Evolutionary conservation across 2,113 vertebrate species (phyloP), one percentile per base, ranked within the genome.

Genomic region (Spea bombifrons): DNA sequence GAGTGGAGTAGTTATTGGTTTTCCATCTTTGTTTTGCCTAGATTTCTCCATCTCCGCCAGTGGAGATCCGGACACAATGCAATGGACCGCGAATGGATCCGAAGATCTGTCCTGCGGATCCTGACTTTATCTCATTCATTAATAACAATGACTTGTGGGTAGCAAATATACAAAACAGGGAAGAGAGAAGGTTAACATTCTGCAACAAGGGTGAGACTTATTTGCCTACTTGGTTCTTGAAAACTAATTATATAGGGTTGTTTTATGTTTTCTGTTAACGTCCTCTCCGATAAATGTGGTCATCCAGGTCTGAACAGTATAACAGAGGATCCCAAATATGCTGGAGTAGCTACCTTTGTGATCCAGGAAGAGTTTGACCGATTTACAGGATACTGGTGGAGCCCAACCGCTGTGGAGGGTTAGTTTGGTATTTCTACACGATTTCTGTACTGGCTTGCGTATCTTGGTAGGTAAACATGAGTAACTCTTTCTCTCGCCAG

Each of bases 361-460:
- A 99, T 98, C 84, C 97, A 99, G 88, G 97, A 99, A 73, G 97
- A 99, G 87, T 99, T 99, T 82, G 97, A 99, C 83, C 94, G 97
- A 7, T 99, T 98, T 84, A 99, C 96, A 0, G 97, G 96, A 12
- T 99, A 98, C 86, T 99, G 97, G 97, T 99, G 97, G 96, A 95
- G 93, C 82, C 96, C 96, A 13, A 93, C 91, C 79, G 88, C 92
- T 61, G 86, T 87, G 72, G 93, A 96, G 93, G 95, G 97, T 98
- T 81, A 82, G 91, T 72, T 3, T 5, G 61, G 61, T 64, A 13
- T 13, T 3, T 59, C 9, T 12, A 7, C 15, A 59, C 1, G 15
- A 59, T 30, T 1, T 30, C 30, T 30, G 30, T 30, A 30, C 30
- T 43, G 44, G 43, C 0, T 66, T 7, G 7, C 47, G 5, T 15